Base-by-base conservation (phyloP, 2,888 invertebrate species). In the Lycaena phlaeas region DNA sequence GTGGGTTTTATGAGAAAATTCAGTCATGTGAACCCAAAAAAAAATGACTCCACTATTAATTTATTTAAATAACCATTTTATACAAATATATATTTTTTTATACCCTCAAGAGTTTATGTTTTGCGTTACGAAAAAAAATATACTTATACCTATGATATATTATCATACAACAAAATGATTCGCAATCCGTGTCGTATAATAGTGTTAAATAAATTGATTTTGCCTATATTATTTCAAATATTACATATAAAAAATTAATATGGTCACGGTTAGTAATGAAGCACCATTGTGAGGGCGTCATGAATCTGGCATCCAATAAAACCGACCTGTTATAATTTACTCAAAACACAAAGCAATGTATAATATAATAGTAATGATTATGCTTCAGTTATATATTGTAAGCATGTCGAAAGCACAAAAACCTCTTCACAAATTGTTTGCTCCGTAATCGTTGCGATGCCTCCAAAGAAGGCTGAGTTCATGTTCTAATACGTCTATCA, bases 331-430 rank as follows among this genome's bases (percentile, higher is more conserved):
- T 82, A 84, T 82, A 82, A 82, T 82, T 84, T 81, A 82, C 82
- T 79, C 81, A 82, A 84, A 82, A 84, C 72, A 84, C 82, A 84
- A 82, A 79, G 79, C 81, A 81, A 67, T 78, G 74, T 74, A 76
- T 50, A 74, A 76, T 64, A 77, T 79, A 82, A 79, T 82, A 71
- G 71, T 79, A 81, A 81, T 81, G 78, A 82, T 81, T 81, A 75
- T 81, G 73, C 71, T 69, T 60, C 56, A 56, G 57, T 72, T 69
- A n/a, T n/a, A n/a, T n/a, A 79, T 84, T 84, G 82, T 84, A 78
- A 76, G 71, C 79, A 75, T 68, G 75, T 82, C 78, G 57, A 64
- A 67, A 65, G 61, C 59, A 77, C 68, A 82, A 81, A 73, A 76
- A 77, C 63, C 64, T 72, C 70, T 59, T 73, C 71, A 77, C 74